Conservation (phyloP, 2,888 invertebrate species). For the Archips crataeganus region DNA sequence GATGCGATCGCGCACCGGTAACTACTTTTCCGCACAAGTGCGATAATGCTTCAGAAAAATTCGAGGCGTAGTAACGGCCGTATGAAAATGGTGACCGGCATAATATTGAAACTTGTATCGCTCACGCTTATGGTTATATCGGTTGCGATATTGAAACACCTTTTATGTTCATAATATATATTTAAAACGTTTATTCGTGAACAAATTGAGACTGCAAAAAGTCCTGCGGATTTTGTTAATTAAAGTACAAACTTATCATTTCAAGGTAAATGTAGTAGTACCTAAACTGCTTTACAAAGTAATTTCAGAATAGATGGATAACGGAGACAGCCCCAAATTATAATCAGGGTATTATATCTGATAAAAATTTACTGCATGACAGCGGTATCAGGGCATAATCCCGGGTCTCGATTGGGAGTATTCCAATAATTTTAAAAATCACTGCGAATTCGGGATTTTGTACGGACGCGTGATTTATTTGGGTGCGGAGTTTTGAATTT, state of each 20-base stretch:
- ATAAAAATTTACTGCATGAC: constrained; percentile 46
- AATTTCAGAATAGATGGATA: constrained; percentile 20
- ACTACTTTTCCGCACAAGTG: constrained; percentile 78
- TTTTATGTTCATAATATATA: neutral
- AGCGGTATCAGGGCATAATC: constrained; percentile 57
- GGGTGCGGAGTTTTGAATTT: constrained; percentile 41
- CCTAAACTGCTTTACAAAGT: neutral
- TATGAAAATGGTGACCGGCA: constrained; percentile 56
- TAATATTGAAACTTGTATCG: constrained; percentile 57
- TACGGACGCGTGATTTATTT: constrained; percentile 38
- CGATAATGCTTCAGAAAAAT: constrained; percentile 76
- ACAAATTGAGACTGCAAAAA: neutral
- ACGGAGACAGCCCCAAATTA: constrained; percentile 25
- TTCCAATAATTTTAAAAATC: constrained; percentile 42
- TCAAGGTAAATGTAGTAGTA: neutral
- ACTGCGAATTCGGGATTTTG: constrained; percentile 34
- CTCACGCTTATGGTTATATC: constrained; percentile 40
- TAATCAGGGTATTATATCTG: constrained; percentile 38
- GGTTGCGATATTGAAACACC: constrained; percentile 12
- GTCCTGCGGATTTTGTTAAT: neutral
- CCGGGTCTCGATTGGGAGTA: constrained; percentile 52
- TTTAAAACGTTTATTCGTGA: neutral
- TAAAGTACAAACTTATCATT: neutral
- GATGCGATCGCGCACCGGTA: constrained; percentile 81
- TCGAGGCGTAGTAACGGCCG: constrained; percentile 56